Evolutionary conservation across 2,888 invertebrate genomes (phyloP), one percentile per base, ranked within the genome.

Genomic region (Pristionchus fissidentatus): DNA sequence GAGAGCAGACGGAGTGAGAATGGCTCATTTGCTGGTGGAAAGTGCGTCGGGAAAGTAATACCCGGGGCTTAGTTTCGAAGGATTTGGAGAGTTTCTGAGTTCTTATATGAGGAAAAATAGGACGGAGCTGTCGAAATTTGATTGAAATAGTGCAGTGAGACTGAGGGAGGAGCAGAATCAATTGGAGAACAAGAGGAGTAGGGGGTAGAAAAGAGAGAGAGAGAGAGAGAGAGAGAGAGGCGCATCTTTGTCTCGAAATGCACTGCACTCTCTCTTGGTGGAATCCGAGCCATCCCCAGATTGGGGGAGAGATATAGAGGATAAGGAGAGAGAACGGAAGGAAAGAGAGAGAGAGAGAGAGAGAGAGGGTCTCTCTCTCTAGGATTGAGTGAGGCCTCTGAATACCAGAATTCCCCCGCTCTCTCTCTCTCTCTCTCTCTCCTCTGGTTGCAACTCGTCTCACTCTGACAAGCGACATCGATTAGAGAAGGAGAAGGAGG

Each of bases 391-490:
- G 70, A 43, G 70, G 26, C 26, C 55, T 15, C 43, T 41, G 70
- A 70, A 70, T 70, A 70, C 70, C 70, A 70, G 70, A 70, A 70
- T 70, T 41, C 41, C 26, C 70, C 60, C 13, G 7, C 62, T 62
- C 66, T 38, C 66, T 22, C 29, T 29, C 38, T 66, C 66, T 66
- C 66, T 8, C 35, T n/a, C 66, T 70, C 41, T 43, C n/a, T 70
- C 29, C 60, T 60, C 60, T 22, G n/a, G n/a, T n/a, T n/a, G n/a
- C 52, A 15, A 22, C 35, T 70, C 70, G 38, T 8, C 26, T 10
- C 38, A 38, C 70, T 41, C 43, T 70, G 70, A 70, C 70, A 70
- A 70, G 70, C n/a, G 41, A 15, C 70, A 70, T 70, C 70, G 70
- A 70, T 70, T 70, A 70, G 38, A 35, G 41, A n/a, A n/a, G n/a